These are phyloP conservation scores for Brenthis daphne DNA, from an alignment of 2,888 invertebrate genomes.

Conservation along the genomic window DNA sequence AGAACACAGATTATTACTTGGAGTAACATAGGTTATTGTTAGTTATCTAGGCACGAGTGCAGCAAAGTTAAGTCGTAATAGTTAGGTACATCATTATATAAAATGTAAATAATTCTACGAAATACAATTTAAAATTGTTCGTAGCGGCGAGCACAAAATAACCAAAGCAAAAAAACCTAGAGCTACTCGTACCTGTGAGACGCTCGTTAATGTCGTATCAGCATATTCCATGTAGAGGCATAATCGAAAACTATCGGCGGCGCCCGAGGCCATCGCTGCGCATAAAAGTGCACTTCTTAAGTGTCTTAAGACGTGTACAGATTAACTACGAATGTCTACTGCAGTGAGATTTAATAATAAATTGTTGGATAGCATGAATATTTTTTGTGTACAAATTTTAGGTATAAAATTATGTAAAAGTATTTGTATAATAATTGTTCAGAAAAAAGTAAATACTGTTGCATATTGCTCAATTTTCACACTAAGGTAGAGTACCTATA, in stretches of 20 bases:
- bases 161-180: not conserved
- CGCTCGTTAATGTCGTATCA: slow-evolving; percentile 11
- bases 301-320: not conserved
- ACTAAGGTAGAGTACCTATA: no score
- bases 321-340: not conserved
- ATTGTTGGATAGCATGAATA: not conserved
- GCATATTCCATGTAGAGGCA: slow-evolving; percentile 6
- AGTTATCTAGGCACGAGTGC: no score
- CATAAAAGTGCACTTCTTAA: slow-evolving; percentile 18
- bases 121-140: not conserved
- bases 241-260: slow-evolving; percentile 18
- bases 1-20: no score
- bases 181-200: slow-evolving; percentile 8
- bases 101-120: no score
- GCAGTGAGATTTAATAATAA: not conserved
- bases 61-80: no score
- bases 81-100: no score
- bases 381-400: no score
- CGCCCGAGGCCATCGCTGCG: slow-evolving; percentile 9
- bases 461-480: no score
- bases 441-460: no score
- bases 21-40: no score
- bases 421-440: no score
- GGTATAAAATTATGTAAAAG: not conserved
- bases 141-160: not conserved